phyloP scores from a whole-genome alignment of 2,113 vertebrate genomes.

The Rattus rattus region DNA sequence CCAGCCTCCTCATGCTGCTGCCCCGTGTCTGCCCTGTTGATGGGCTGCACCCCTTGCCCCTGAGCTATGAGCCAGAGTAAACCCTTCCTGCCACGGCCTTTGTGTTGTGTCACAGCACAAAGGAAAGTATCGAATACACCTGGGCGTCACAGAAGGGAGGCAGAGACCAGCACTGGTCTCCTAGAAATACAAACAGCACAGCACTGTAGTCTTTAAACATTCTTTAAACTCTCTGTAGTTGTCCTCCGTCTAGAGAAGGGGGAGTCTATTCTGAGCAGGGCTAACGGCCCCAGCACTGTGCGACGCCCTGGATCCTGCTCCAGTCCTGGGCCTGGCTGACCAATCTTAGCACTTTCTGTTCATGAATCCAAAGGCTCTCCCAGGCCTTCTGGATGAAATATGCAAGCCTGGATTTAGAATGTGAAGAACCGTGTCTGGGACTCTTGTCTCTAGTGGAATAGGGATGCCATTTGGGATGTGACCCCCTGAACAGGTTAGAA shows the following conservation, averaged over 20 bases:
- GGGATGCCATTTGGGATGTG: background rate
- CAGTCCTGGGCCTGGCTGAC: background rate
- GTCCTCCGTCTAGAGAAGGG: background rate
- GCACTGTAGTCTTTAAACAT: background rate
- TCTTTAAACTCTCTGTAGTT: background rate
- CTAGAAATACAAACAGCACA: background rate
- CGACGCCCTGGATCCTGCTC: background rate
- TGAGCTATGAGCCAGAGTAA: background rate
- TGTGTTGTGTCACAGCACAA: background rate
- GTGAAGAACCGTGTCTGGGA: background rate
- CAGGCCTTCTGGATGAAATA: background rate
- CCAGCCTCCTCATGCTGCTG: background rate
- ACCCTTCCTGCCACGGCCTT: background rate
- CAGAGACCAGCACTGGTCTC: background rate
- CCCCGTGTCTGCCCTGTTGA: no score
- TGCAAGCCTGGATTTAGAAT: background rate
- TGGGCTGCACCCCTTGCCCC: background rate
- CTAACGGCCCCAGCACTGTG: no score
- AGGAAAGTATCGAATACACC: background rate
- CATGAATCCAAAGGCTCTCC: background rate
- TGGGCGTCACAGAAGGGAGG: background rate
- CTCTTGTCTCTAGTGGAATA: background rate
- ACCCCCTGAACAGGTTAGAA: background rate
- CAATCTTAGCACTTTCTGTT: background rate
- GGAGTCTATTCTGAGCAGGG: background rate